Conservation (phyloP, 2,888 invertebrate species). For the Chymomyza procnemis region DNA sequence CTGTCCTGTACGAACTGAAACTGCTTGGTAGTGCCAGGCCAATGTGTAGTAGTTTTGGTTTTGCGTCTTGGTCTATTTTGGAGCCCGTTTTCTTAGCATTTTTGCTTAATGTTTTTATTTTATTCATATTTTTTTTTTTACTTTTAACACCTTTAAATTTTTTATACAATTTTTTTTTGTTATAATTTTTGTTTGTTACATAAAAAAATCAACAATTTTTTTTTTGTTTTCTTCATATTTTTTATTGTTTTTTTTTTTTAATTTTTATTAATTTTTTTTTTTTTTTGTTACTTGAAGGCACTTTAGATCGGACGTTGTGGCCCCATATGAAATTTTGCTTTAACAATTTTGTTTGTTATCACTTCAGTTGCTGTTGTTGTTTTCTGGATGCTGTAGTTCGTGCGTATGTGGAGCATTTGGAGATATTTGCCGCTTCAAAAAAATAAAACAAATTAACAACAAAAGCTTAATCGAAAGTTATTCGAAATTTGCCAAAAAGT, state of each 20-base stretch:
- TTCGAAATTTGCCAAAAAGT: conserved; percentile 67
- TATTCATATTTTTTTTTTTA: conserved; percentile 91
- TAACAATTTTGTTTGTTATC: conserved; percentile 79
- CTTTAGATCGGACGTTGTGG: conserved; percentile 96
- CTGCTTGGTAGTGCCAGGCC: conserved; percentile 35
- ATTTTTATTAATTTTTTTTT: conserved; percentile 63
- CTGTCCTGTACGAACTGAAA: not conserved
- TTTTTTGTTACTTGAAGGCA: conserved; percentile 86
- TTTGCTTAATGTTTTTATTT: conserved; percentile 84
- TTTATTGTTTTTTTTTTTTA: conserved; percentile 39
- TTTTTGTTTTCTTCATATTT: conserved; percentile 65
- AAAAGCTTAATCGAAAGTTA: conserved; percentile 66
- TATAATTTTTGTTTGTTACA: conserved; percentile 83
- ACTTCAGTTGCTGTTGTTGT: conserved; percentile 77
- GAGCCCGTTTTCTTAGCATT: conserved; percentile 86
- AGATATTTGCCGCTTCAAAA: conserved; percentile 49
- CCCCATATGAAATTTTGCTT: conserved; percentile 84
- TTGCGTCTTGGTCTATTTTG: conserved; percentile 85
- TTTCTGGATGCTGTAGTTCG: conserved; percentile 46
- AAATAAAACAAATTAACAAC: conserved; percentile 62
- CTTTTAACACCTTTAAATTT: conserved; percentile 83
- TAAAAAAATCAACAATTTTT: conserved; percentile 88
- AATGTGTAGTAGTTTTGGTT: conserved; percentile 52
- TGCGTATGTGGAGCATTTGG: conserved; percentile 59
- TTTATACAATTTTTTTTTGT: conserved; percentile 84